phyloP scores from a whole-genome alignment of 2,888 invertebrate genomes.

The Tricholauxania praeusta region DNA sequence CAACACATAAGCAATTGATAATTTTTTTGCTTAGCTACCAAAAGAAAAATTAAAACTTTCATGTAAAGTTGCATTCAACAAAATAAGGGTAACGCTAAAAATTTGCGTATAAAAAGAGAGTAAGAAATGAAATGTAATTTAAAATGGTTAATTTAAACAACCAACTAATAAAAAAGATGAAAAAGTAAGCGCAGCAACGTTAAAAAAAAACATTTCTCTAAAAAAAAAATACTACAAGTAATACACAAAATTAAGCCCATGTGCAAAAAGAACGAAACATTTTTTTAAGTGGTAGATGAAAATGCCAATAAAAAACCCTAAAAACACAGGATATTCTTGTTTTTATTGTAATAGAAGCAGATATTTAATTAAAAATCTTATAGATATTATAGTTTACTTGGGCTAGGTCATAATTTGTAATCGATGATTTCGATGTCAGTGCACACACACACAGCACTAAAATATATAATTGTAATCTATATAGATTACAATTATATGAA shows the following conservation, averaged over 20 bases:
- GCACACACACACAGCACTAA: too few relatives aligned
- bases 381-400: too few relatives aligned
- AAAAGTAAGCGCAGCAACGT: not conserved
- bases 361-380: too few relatives aligned
- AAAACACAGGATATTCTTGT: slow-evolving; percentile 22
- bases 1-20: not conserved
- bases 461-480: too few relatives aligned
- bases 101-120: slow-evolving; percentile 45
- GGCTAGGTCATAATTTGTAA: too few relatives aligned
- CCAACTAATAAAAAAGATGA: not conserved
- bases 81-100: slow-evolving; percentile 45
- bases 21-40: not conserved
- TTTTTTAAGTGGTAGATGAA: slow-evolving; percentile 35
- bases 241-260: not conserved
- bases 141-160: slow-evolving; percentile 32
- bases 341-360: not conserved
- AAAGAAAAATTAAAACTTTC: not conserved
- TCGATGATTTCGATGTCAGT: too few relatives aligned
- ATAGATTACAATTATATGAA: too few relatives aligned
- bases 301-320: slow-evolving; percentile 35
- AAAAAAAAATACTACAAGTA: slow-evolving; percentile 10
- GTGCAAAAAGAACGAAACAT: slow-evolving; percentile 24
- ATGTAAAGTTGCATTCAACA: slow-evolving; percentile 32
- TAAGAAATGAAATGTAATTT: slow-evolving; percentile 44
- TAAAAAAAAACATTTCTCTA: slow-evolving; percentile 9